Base-by-base conservation (phyloP, 30 jellyfish, hydroid and myxozoan genomes). In the Aurelia sp. region DNA sequence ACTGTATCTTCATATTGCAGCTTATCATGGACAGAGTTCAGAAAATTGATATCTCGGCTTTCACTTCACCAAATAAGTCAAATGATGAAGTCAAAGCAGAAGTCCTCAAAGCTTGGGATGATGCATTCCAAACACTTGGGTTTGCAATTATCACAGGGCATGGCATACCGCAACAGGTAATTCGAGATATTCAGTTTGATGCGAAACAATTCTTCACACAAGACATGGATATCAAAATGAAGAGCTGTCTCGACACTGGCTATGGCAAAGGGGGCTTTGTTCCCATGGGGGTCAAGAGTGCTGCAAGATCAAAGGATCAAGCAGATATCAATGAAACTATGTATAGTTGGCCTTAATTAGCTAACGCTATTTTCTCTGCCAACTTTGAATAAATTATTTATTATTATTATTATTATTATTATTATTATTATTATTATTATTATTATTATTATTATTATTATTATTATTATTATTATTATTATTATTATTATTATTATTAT, bases 231-330 rank as follows among this genome's bases (percentile, higher is more conserved):
- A 77, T 11, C 11, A 81, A 81, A 31, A 51, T 81, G 91, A 81
- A 67, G 59, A 52, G 84, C 58, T 68, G 84, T 53, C 70, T 81
- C 55, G 3, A 57, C 11, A n/a, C 27, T 7, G 91, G 91, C 2
- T 81, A 81, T 37, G 91, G 91, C 41, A 81, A 69, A 23, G 91
- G 91, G 12, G 91, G 91, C 8, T 81, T 3, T 55, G 84, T 81
- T 11, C 91, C 91, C 5, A 61, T 68, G 76, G 91, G 91, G 3
- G 71, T 66, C 7, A 84, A 81, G 31, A 81, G 84, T 81, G 91
- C 66, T 13, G 76, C 91, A 67, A 67, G 76, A 13, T 81, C 91
- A 21, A 47, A 11, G 6, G 90, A 52, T 20, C 15, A 71, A 12
- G 7, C 37, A 41, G 61, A 52, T 33, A 58, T 55, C 57, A 18